These are phyloP conservation scores for Rotaria macrura DNA, from an alignment of 2,888 invertebrate genomes.

Conservation along the genomic window DNA sequence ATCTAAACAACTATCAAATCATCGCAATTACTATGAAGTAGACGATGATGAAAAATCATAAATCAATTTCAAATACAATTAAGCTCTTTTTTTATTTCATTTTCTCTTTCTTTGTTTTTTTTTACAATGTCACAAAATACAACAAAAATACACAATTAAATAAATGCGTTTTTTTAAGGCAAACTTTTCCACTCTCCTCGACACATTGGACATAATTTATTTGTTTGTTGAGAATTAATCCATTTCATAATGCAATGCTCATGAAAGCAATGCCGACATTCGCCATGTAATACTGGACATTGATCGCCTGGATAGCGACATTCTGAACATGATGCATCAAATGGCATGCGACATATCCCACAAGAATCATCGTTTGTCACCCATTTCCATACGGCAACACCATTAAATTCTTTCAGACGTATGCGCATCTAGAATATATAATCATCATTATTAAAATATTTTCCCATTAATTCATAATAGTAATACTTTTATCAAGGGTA, in stretches of 20 bases:
- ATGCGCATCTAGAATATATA: neutral
- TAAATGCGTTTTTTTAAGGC: neutral
- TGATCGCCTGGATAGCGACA: slow-evolving; percentile 94
- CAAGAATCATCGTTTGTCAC: slow-evolving; percentile 89
- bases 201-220: slow-evolving; percentile 68
- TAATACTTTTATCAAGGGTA: no score
- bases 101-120: neutral
- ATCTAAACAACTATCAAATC: neutral
- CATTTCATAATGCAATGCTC: slow-evolving; percentile 99
- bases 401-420: slow-evolving; percentile 43
- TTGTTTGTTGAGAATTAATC: slow-evolving; percentile 67
- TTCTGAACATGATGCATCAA: slow-evolving; percentile 94
- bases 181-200: slow-evolving; percentile 73
- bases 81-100: neutral
- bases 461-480: neutral
- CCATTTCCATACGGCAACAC: slow-evolving; percentile 97
- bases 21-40: neutral
- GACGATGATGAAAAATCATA: neutral
- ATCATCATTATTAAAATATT: neutral
- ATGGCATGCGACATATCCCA: slow-evolving; percentile 96
- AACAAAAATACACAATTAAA: neutral
- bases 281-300: slow-evolving; percentile 91
- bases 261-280: slow-evolving; percentile 97
- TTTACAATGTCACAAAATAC: neutral
- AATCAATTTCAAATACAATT: neutral